Conservation (phyloP, 2,888 invertebrate genomes). For the Drosophila fulvimacula region DNA sequence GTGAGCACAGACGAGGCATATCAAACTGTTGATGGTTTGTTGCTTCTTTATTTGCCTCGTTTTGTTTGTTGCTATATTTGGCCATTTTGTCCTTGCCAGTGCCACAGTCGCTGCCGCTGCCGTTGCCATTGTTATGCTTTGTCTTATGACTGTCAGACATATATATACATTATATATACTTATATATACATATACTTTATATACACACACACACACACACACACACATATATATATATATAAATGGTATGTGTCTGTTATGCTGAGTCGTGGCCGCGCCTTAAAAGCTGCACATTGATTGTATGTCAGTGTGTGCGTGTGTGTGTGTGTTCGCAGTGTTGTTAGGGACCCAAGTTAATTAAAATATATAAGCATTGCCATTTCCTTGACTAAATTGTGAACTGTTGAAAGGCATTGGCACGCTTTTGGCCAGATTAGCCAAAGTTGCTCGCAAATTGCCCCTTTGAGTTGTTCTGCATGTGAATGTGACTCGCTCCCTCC, state of each 20-base stretch:
- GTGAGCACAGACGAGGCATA: slow-evolving; percentile 67
- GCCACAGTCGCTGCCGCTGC: slow-evolving; percentile 37
- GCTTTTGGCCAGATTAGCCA: slow-evolving; percentile 63
- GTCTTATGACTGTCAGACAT: slow-evolving; percentile 60
- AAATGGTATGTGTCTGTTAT: slow-evolving; percentile 20
- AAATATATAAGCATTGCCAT: slow-evolving; percentile 63
- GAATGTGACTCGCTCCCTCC: neutral
- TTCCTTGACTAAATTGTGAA: slow-evolving; percentile 52
- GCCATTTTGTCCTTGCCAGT: slow-evolving; percentile 61
- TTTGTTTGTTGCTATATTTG: slow-evolving; percentile 77
- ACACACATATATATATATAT: neutral
- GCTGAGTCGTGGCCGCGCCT: slow-evolving; percentile 65
- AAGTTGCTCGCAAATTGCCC: slow-evolving; percentile 39
- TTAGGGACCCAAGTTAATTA: slow-evolving; percentile 58
- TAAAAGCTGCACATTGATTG: slow-evolving; percentile 32
- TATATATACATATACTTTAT: slow-evolving; percentile 15
- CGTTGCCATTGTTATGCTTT: slow-evolving; percentile 71
- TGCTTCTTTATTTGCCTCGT: slow-evolving; percentile 76
- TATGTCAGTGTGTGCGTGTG: slow-evolving; percentile 16
- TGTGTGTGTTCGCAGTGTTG: slow-evolving; percentile 18
- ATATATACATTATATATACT: slow-evolving; percentile 19
- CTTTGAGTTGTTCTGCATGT: slow-evolving; percentile 22
- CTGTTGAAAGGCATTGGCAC: slow-evolving; percentile 69
- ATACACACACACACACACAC: neutral
- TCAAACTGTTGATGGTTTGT: slow-evolving; percentile 80